Percentiles rank a stretch among this genome's conserved stretches.
Evolutionary conservation across 2,797 vertebrate genomes (phyloP).

Genomic region (Buceros bicornis): DNA sequence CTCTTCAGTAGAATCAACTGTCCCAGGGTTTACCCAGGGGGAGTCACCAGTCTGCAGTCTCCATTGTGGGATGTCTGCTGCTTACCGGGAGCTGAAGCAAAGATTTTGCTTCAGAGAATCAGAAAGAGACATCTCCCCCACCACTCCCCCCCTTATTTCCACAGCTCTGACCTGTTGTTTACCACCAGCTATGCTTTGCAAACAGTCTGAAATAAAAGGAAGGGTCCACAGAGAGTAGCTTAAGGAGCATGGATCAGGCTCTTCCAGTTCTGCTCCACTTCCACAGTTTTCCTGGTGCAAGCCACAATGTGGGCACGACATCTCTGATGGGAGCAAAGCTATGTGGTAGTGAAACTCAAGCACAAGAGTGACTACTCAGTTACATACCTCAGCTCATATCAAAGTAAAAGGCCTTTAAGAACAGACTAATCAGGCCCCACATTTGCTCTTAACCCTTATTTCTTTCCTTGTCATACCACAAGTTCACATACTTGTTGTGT

Average conservation of each 20-base stretch:
- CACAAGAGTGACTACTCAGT: too few relatives aligned
- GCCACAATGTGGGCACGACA: not conserved
- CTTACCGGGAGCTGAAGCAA: not conserved
- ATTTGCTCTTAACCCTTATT: not conserved
- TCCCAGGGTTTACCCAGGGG: not conserved
- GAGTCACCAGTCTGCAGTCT: not conserved
- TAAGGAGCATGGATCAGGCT: not conserved
- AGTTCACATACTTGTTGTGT: not conserved
- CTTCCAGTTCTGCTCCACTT: not conserved
- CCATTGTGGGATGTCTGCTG: not conserved
- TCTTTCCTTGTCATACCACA: not conserved
- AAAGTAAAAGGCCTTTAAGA: not conserved
- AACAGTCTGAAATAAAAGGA: not conserved
- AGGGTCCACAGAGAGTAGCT: not conserved
- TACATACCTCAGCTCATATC: not conserved
- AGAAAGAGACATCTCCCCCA: not conserved
- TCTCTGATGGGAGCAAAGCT: not conserved
- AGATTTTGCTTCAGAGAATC: not conserved
- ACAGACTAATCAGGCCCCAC: not conserved
- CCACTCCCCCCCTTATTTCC: accelerated
- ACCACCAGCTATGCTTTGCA: not conserved
- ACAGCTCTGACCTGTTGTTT: not conserved
- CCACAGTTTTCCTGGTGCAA: not conserved
- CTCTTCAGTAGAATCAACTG: not conserved
- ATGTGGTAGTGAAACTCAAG: not conserved